These are phyloP conservation scores for Diuraphis noxia DNA, from an alignment of 1,140 invertebrate genomes.

Conservation along the genomic window DNA sequence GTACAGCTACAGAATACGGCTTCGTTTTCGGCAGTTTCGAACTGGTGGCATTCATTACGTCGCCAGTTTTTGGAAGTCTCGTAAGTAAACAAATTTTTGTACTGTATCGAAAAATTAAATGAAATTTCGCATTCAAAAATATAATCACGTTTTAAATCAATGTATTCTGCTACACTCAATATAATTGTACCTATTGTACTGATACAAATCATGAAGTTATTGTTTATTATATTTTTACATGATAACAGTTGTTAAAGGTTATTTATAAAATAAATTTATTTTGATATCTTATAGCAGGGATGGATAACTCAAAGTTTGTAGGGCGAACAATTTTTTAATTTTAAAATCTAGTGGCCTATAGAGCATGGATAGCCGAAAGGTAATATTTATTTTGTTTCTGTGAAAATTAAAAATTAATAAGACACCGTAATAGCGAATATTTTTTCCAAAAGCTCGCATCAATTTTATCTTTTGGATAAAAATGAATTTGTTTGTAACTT, in stretches of 20 bases:
- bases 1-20: slow-evolving; percentile 66
- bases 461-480: too few relatives aligned
- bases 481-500: too few relatives aligned
- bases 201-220: neutral
- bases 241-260: neutral
- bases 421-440: too few relatives aligned
- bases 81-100: slow-evolving; percentile 58
- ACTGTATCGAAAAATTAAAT: neutral
- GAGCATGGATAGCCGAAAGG: too few relatives aligned
- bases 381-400: too few relatives aligned
- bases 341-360: too few relatives aligned
- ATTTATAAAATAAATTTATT: neutral
- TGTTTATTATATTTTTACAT: neutral
- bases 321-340: too few relatives aligned
- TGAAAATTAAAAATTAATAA: too few relatives aligned
- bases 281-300: neutral
- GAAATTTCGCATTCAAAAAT: neutral
- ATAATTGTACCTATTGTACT: neutral
- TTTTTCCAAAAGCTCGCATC: too few relatives aligned
- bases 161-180: neutral
- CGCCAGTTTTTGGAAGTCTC: slow-evolving; percentile 67
- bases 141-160: neutral
- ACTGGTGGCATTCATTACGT: slow-evolving; percentile 66
- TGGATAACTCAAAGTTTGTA: too few relatives aligned
- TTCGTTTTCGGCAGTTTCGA: slow-evolving; percentile 71